A percentile compares a stretch with the other conserved stretches of the same genome.
These are phyloP conservation scores for Parthenolecanium corni DNA, from an alignment of 2,888 invertebrate genomes.

Conservation along the genomic window DNA sequence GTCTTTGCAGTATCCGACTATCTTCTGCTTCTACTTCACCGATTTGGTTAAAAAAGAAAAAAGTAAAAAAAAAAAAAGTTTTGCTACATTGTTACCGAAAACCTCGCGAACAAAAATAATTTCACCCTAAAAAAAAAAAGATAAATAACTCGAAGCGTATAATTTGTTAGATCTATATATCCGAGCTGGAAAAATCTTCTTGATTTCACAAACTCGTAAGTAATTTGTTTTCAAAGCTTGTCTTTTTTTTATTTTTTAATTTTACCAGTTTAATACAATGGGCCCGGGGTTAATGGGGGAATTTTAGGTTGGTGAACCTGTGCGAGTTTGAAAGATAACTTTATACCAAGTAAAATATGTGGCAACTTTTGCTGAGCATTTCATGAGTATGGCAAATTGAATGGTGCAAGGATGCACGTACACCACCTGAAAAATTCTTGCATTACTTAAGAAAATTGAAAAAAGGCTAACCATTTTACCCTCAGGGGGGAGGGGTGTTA, in stretches of 20 bases:
- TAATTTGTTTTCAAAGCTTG: neutral
- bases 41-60: slow-evolving; percentile 6
- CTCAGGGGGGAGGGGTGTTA: too few relatives aligned
- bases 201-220: slow-evolving; percentile 15
- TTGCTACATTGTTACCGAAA: slow-evolving; percentile 9
- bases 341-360: too few relatives aligned
- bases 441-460: too few relatives aligned
- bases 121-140: slow-evolving; percentile 10
- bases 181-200: slow-evolving; percentile 4
- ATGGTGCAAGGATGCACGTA: too few relatives aligned
- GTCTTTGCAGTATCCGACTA: neutral
- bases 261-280: too few relatives aligned
- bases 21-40: slow-evolving; percentile 6
- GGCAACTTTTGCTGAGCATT: too few relatives aligned
- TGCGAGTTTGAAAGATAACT: too few relatives aligned
- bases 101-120: slow-evolving; percentile 4
- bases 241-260: neutral
- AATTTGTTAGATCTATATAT: neutral
- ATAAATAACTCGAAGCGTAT: slow-evolving; percentile 15
- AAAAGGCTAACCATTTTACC: too few relatives aligned
- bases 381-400: too few relatives aligned
- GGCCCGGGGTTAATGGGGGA: too few relatives aligned
- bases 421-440: too few relatives aligned
- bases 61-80: neutral
- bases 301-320: too few relatives aligned